phyloP scores from a whole-genome alignment of 1,140 invertebrate genomes.

The Leptonema lineaticorne region DNA sequence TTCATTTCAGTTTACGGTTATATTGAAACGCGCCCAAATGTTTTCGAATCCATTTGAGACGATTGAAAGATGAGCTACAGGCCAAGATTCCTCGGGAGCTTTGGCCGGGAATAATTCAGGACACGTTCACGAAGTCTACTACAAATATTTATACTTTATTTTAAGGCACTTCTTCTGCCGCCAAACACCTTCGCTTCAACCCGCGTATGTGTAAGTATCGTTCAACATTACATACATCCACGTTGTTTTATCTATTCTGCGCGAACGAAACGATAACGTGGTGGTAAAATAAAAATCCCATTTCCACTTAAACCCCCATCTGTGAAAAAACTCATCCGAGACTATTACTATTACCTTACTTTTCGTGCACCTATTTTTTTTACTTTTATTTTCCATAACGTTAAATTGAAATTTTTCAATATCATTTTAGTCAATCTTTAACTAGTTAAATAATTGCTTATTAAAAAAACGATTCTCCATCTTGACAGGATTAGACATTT shows the following conservation, averaged over 20 bases:
- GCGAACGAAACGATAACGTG: constrained; percentile 18
- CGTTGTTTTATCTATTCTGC: constrained; percentile 35
- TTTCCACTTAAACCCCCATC: constrained; percentile 14
- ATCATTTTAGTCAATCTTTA: no score
- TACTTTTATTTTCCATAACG: no score
- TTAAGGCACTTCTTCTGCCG: constrained; percentile 16
- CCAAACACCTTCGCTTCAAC: not conserved
- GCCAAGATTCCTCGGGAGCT: constrained; percentile 18
- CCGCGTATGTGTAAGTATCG: not conserved
- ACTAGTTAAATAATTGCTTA: no score
- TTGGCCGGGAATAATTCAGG: constrained; percentile 30
- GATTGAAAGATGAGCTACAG: constrained; percentile 38
- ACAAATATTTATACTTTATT: constrained; percentile 41
- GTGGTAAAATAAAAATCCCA: constrained; percentile 33
- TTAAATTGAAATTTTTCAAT: no score
- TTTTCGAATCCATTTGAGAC: constrained; percentile 38
- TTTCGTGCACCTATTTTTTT: no score
- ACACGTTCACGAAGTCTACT: constrained; percentile 27
- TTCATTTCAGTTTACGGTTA: constrained; percentile 26
- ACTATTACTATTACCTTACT: no score
- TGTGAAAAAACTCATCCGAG: constrained; percentile 10
- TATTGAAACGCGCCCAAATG: constrained; percentile 28
- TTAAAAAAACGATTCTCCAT: no score
- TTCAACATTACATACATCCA: no score
- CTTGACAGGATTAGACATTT: no score